Evolutionary conservation across 2,797 vertebrate species (phyloP).

Genomic region (Protonibea diacanthus): DNA sequence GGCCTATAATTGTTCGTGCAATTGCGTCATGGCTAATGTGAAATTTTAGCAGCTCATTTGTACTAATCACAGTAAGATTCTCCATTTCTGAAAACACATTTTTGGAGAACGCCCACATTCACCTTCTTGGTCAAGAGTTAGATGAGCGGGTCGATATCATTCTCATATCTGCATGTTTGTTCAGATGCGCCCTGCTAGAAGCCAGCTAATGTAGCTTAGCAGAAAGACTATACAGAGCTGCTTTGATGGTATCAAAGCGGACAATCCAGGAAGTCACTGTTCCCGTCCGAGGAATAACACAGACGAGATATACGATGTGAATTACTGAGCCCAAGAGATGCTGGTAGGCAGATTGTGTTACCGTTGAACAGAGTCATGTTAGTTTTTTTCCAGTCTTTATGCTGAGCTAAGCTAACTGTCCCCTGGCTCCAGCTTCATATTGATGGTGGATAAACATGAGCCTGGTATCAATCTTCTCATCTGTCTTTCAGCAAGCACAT

Average conservation of each 20-base stretch:
- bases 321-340: background rate
- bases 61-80: background rate
- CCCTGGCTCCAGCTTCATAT: constrained; percentile 2
- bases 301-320: background rate
- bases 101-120: background rate
- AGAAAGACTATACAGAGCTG: constrained; percentile 2
- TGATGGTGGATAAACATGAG: background rate
- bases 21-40: background rate
- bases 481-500: background rate
- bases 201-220: background rate
- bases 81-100: constrained; percentile 10
- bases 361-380: background rate
- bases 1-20: background rate
- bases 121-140: background rate
- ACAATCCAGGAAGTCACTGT: background rate
- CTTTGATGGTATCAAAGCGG: background rate
- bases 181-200: background rate
- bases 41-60: constrained; percentile 1
- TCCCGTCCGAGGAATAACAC: background rate
- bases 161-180: background rate
- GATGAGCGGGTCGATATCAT: background rate
- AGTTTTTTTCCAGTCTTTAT: background rate
- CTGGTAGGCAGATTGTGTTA: background rate
- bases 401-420: constrained; percentile 3
- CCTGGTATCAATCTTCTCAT: background rate